These are phyloP conservation scores for Pygocentrus nattereri DNA, from an alignment of 2,797 vertebrate species.

Conservation along the genomic window DNA sequence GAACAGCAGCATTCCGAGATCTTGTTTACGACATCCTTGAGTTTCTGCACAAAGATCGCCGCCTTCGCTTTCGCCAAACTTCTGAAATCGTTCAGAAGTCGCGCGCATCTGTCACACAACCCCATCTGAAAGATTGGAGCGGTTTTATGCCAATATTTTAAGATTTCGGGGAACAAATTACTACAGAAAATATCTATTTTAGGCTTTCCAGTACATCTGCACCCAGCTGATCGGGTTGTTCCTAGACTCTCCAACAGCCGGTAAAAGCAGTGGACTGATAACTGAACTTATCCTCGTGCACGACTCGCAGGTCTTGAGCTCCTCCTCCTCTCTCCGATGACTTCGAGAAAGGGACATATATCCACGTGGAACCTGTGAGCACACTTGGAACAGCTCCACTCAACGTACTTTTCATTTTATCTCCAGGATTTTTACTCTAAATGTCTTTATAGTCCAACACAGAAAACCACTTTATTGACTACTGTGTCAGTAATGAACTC, in stretches of 20 bases:
- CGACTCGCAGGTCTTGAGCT: not conserved
- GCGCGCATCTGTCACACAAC: not conserved
- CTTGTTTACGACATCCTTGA: not conserved
- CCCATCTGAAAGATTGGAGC: not conserved
- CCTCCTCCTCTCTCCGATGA: not conserved
- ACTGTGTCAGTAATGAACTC: too few species aligned
- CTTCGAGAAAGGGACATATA: too few species aligned
- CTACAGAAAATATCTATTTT: too few species aligned
- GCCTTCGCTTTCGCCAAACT: not conserved
- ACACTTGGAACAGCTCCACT: too few species aligned
- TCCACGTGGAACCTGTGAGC: too few species aligned
- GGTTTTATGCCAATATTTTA: too few species aligned
- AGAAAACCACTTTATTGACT: too few species aligned
- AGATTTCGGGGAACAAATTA: too few species aligned
- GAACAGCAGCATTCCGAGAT: constrained; percentile 10
- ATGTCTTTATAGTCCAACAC: too few species aligned
- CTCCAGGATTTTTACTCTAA: too few species aligned
- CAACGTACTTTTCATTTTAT: too few species aligned
- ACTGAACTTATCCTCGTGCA: not conserved
- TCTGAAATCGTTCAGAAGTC: not conserved
- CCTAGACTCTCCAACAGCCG: not conserved
- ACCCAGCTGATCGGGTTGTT: not conserved
- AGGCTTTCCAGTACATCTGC: not conserved
- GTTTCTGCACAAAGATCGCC: not conserved
- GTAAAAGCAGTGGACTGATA: not conserved